phyloP scores from a whole-genome alignment of 2,888 invertebrate species.

The Aricia artaxerxes region DNA sequence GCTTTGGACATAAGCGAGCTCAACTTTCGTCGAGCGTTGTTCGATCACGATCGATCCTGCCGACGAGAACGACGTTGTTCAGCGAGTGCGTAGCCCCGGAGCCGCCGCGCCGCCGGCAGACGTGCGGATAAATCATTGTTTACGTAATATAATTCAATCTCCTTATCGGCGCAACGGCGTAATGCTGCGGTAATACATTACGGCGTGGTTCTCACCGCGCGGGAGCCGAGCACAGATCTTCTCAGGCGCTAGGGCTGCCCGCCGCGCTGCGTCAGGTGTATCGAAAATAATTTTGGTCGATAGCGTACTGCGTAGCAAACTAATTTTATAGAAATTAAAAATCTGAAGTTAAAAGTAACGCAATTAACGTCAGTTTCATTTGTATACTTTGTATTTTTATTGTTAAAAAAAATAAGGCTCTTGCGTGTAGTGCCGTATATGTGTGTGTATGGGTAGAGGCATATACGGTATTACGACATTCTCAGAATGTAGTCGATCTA shows the following conservation, averaged over 20 bases:
- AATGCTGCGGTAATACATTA: constrained; percentile 21
- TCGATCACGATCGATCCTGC: not conserved
- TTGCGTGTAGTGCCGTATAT: not conserved
- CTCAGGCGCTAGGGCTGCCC: not conserved
- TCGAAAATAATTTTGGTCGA: not conserved
- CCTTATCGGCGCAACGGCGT: constrained; percentile 3
- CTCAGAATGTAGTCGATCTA: too few relatives aligned
- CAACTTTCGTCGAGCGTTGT: not conserved
- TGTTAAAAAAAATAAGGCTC: not conserved
- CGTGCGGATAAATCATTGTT: constrained; percentile 7
- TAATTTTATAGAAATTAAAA: not conserved
- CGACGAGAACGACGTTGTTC: not conserved
- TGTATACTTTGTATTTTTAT: not conserved
- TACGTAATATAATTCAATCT: constrained; percentile 19
- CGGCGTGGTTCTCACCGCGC: not conserved
- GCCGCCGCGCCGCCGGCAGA: not conserved
- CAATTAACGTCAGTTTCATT: not conserved
- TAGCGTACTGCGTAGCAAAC: not conserved
- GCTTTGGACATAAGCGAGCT: not conserved
- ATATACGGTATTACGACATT: too few relatives aligned
- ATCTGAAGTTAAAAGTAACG: not conserved
- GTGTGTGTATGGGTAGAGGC: too few relatives aligned
- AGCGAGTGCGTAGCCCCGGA: not conserved
- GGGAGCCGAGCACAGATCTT: not conserved
- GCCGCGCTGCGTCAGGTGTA: not conserved